Evolutionary conservation across 2,797 vertebrate species (phyloP), one percentile per base, ranked within the genome.

Genomic region (Thalassophryne amazonica): DNA sequence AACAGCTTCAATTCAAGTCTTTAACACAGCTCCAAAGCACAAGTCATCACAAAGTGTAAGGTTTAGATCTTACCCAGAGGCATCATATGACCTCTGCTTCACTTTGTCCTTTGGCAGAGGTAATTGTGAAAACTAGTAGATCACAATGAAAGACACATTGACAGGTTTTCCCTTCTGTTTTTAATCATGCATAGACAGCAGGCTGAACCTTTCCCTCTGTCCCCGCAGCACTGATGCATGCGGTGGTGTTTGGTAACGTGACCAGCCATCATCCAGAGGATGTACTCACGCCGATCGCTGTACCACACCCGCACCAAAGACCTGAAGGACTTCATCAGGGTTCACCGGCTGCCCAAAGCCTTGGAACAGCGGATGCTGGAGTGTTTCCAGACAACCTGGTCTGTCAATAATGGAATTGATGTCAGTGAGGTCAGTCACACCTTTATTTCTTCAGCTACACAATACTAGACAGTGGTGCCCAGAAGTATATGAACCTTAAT

Each of bases 321-420:
- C 74, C 83, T 87, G 68, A 88, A 88, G 64, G 86, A 88, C 69
- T 88, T 88, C 78, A 88, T 88, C 66, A 39, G 86, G 29, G 84
- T 88, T 20, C 86, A 87, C 6, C 76, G 82, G 17, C 81, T 87
- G 32, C 86, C 85, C 51, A 87, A 87, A 25, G 64, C 82, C 52
- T 19, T 87, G 29, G 85, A 98, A 73, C 95, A 98, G 77, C 93
- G 96, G 78, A 96, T 98, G 96, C 91, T 98, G 19, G 96, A 98
- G 76, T 98, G 97, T 86, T 98, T 91, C 78, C 96, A 98, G 90
- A 98, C 94, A 31, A 96, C 95, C 1, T 98, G 96, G 96, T 95
- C 95, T 0, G 94, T 97, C 84, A 98, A 95, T 90, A 95, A 95
- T 0, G 96, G 96, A 61, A 97, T 98, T 0, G 95, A 98, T 3